phyloP scores from a whole-genome alignment of 23 tunicate genomes.

The Ascidia mentula region DNA sequence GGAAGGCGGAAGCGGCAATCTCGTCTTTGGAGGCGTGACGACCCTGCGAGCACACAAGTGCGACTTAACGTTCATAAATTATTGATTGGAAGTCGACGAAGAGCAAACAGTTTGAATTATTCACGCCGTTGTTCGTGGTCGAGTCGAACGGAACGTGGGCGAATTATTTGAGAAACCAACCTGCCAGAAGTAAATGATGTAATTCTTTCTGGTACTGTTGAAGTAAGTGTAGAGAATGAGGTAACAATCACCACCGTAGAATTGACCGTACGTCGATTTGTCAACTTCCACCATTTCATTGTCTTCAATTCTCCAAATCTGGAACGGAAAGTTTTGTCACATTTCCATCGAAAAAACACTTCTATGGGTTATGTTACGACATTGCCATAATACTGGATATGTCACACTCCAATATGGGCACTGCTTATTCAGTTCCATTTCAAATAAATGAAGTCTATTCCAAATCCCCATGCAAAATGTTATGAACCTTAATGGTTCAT shows the following conservation, averaged over 20 bases:
- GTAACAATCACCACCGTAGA: constrained; percentile 99
- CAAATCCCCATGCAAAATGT: no score
- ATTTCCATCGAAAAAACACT: no score
- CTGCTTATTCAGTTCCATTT: no score
- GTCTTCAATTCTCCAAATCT: constrained; percentile 90
- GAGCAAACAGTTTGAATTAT: background rate
- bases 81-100: background rate
- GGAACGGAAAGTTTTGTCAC: background rate
- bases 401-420: no score
- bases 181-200: constrained; percentile 97
- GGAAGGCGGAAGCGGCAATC: constrained; percentile 90
- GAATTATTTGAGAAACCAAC: constrained; percentile 19
- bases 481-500: no score
- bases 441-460: no score
- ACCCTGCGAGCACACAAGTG: constrained; percentile 43
- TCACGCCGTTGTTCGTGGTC: background rate
- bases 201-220: constrained; percentile 51
- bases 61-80: background rate
- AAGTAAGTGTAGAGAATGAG: constrained; percentile 83
- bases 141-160: background rate
- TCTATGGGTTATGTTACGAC: no score
- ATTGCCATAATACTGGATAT: no score
- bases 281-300: constrained; percentile 79
- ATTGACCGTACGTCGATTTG: constrained; percentile 70
- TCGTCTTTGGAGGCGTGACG: constrained; percentile 95